phyloP scores from a whole-genome alignment of 2,888 invertebrate species.

The Drosophila buzzatii region DNA sequence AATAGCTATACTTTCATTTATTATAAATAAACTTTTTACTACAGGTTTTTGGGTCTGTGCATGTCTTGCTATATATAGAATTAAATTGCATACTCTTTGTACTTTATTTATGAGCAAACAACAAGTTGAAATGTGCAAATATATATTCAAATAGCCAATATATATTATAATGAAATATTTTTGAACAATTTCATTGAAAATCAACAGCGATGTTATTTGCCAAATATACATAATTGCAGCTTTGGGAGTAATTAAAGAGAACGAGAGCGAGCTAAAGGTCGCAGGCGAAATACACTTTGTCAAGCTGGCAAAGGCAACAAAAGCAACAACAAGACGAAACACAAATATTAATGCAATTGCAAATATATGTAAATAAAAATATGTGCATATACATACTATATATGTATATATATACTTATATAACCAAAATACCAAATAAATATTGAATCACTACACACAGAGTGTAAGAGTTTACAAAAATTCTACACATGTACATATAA shows the following conservation, averaged over 20 bases:
- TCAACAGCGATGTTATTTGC: constrained; percentile 39
- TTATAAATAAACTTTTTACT: too few relatives aligned
- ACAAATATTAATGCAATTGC: constrained; percentile 6
- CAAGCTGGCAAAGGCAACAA: not conserved
- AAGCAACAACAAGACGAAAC: constrained; percentile 1
- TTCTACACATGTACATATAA: not conserved
- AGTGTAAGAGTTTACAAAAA: constrained; percentile 27
- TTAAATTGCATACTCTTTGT: not conserved
- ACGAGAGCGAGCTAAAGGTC: constrained; percentile 28
- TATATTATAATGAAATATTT: constrained; percentile 55
- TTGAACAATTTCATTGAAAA: constrained; percentile 55
- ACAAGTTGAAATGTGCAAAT: not conserved
- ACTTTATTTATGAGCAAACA: not conserved
- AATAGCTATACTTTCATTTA: too few relatives aligned
- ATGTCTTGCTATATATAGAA: too few relatives aligned
- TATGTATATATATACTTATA: not conserved
- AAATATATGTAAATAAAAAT: not conserved
- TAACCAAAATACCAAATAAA: constrained; percentile 34
- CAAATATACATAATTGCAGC: constrained; percentile 44
- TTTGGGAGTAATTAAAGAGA: constrained; percentile 53
- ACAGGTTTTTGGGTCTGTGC: too few relatives aligned
- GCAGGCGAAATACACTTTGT: constrained; percentile 20
- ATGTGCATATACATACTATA: not conserved
- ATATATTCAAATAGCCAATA: constrained; percentile 6
- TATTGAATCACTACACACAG: constrained; percentile 36